Base-by-base conservation (phyloP, 64 coral and sea anemone species). In the Pocillopora verrucosa region DNA sequence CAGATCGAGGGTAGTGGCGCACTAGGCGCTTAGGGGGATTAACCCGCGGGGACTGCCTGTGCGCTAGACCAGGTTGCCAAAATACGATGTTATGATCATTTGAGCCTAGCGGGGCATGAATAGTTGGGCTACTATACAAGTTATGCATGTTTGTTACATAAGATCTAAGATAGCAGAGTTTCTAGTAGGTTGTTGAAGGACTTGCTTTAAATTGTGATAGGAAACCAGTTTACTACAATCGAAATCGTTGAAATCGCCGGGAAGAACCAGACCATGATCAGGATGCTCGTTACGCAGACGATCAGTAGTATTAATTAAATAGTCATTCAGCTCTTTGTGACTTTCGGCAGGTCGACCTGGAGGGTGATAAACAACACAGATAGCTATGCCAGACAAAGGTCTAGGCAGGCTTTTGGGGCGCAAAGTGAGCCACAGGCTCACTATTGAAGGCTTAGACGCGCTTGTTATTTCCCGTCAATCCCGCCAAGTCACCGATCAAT, bases 181-280 rank as follows among this genome's bases (percentile, higher is more conserved):
- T 72, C 93, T 88, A 75, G 89, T 91, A 82, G 85, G 89, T 41
- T 76, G 73, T 62, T 95, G 58, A 69, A 95, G 89, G 59, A 95
- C 89, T 88, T 95, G 79, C 30, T 95, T 91, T 65, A 95, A 79
- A 88, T 56, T 95, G 72, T 89, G 77, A 37, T 73, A 60, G 70
- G 68, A 87, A 77, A 36, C 22, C 12, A 95, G 41, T 67, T 83
- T 11, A 72, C 7, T 19, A 76, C 82, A 26, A 30, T 91, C n/a
- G 58, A 88, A 91, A 62, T 95, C 89, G 56, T 78, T 86, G 36
- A 91, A 76, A 83, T 91, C 89, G 5, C 80, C 78, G 75, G 82
- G 89, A 17, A 90, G 37, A 26, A 82, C 89, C 20, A 90, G 10
- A 34, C 68, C 89, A 25, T 59, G 60, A 36, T 83, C 78, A 75